phyloP scores from a whole-genome alignment of 1,140 invertebrate species.

The Pogonognathellus flavescens region DNA sequence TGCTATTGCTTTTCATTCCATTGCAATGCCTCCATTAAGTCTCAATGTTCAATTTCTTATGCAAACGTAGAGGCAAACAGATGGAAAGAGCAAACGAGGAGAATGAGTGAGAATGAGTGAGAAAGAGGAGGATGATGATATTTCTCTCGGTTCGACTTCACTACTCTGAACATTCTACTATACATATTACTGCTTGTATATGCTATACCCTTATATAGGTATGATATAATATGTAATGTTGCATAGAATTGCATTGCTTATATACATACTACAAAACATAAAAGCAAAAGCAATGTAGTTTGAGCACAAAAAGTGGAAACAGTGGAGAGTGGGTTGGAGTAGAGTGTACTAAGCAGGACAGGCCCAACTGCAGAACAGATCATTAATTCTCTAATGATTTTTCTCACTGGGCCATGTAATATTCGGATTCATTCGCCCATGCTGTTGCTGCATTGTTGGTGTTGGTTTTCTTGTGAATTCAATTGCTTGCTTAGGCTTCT shows the following conservation, averaged over 20 bases:
- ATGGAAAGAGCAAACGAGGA: neutral
- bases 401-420: constrained; percentile 53
- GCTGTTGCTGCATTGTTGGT: constrained; percentile 43
- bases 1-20: constrained; percentile 8
- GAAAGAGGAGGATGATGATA: neutral
- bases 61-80: constrained; percentile 21
- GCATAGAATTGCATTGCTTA: no score
- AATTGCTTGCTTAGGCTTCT: constrained; percentile 42
- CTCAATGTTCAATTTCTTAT: constrained; percentile 37
- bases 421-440: constrained; percentile 43
- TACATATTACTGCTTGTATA: no score
- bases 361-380: constrained; percentile 26
- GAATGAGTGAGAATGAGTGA: neutral
- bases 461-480: constrained; percentile 35
- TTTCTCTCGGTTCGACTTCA: neutral
- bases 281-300: neutral
- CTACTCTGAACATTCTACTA: neutral
- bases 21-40: constrained; percentile 32
- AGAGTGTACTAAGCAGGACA: constrained; percentile 5
- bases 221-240: no score
- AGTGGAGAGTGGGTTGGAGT: neutral
- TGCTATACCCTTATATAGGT: no score
- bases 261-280: neutral
- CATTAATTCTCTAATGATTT: constrained; percentile 53
- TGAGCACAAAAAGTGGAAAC: neutral